phyloP scores from a whole-genome alignment of 2,113 vertebrate genomes.

The Willisornis vidua region DNA sequence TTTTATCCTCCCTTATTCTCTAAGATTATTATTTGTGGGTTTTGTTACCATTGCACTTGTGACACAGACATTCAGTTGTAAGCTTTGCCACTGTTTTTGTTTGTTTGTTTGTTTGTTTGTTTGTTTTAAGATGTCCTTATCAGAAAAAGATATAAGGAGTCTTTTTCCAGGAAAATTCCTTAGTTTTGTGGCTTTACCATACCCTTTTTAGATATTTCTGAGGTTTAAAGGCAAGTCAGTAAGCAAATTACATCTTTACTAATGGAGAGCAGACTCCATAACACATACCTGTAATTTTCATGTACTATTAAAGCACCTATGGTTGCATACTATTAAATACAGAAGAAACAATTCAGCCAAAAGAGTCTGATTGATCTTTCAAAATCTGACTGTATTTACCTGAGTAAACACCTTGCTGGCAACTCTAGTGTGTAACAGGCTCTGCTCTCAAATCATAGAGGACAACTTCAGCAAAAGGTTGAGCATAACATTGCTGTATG shows the following conservation, averaged over 20 bases:
- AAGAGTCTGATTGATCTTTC: background rate
- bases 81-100: background rate
- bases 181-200: background rate
- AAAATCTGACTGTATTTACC: background rate
- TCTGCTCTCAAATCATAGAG: background rate
- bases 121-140: background rate
- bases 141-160: background rate
- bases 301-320: background rate
- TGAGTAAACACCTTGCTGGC: background rate
- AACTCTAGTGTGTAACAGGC: background rate
- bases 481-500: background rate
- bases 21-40: conserved; percentile 40
- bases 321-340: background rate
- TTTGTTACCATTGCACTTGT: background rate
- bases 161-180: conserved; percentile 1
- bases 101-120: background rate
- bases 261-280: background rate
- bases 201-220: background rate
- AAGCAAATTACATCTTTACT: background rate
- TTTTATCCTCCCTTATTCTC: conserved; percentile 19
- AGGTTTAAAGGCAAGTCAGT: background rate
- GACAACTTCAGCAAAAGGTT: background rate
- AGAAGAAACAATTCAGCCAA: background rate
- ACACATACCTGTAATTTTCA: background rate
- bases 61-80: background rate